These are phyloP conservation scores for Leptopilina clavipes DNA, from an alignment of 1,140 invertebrate species.

Conservation along the genomic window DNA sequence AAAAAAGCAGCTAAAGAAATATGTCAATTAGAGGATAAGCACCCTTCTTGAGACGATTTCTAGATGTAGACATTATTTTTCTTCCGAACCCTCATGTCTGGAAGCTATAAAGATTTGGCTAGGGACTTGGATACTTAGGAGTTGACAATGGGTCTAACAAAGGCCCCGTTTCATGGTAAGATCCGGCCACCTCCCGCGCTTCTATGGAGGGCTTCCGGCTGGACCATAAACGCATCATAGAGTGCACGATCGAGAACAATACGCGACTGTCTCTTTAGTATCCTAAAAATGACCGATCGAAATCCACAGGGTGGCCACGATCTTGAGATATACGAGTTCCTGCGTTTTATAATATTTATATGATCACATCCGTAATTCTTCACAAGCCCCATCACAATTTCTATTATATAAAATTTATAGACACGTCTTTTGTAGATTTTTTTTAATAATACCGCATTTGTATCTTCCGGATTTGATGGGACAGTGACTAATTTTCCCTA, in stretches of 20 bases:
- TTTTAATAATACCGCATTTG: no score
- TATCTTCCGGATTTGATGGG: no score
- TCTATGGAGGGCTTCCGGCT: slow-evolving; percentile 60
- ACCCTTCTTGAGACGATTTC: slow-evolving; percentile 29
- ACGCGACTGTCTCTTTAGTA: neutral
- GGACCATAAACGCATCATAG: slow-evolving; percentile 65
- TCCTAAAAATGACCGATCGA: slow-evolving; percentile 51
- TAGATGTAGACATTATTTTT: slow-evolving; percentile 41
- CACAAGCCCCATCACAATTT: no score
- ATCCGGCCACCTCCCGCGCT: slow-evolving; percentile 59
- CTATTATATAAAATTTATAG: no score
- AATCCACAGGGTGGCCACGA: slow-evolving; percentile 39
- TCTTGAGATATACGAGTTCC: slow-evolving; percentile 2
- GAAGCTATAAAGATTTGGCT: slow-evolving; percentile 48
- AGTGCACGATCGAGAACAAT: slow-evolving; percentile 47
- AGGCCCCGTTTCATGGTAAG: slow-evolving; percentile 62
- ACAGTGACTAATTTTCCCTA: no score
- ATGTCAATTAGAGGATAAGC: slow-evolving; percentile 21
- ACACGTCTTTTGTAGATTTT: no score
- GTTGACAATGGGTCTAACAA: slow-evolving; percentile 65
- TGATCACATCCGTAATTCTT: no score
- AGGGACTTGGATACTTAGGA: slow-evolving; percentile 63
- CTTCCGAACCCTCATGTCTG: slow-evolving; percentile 43
- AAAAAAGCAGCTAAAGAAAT: neutral
- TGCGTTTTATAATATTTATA: neutral